A percentile compares a stretch with the other conserved stretches of the same genome.
These are phyloP conservation scores for Anisognathus igniventris DNA, from an alignment of 2,797 vertebrate species.

Conservation along the genomic window DNA sequence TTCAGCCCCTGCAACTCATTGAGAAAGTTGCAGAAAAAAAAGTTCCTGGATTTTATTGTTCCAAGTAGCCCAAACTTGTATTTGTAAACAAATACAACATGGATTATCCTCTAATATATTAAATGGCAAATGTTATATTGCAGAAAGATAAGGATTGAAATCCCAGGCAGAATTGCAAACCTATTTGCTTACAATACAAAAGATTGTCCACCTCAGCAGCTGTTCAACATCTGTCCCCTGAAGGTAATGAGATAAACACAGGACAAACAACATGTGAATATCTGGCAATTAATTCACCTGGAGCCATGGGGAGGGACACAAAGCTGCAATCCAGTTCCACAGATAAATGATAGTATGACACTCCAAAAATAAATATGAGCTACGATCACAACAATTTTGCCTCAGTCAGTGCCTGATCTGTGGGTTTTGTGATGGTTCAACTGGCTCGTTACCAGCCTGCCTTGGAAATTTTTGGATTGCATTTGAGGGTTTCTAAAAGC, in stretches of 20 bases:
- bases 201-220: neutral
- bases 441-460: neutral
- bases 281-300: neutral
- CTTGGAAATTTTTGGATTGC: neutral
- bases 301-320: neutral
- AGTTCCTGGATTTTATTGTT: neutral
- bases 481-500: neutral
- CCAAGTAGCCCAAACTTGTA: neutral
- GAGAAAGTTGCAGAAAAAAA: neutral
- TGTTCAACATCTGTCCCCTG: neutral
- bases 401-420: neutral
- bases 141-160: neutral
- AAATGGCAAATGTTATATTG: neutral
- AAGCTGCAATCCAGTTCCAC: neutral
- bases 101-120: neutral
- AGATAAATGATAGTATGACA: neutral
- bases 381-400: neutral
- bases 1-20: neutral
- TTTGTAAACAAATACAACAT: neutral
- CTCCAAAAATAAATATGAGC: neutral
- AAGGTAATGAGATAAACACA: neutral
- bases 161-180: neutral
- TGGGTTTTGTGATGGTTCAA: neutral
- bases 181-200: neutral
- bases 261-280: neutral